Evolutionary conservation across 1,140 invertebrate genomes (phyloP), one percentile per base, ranked within the genome.

Genomic region (Zaprionus gabonicus): DNA sequence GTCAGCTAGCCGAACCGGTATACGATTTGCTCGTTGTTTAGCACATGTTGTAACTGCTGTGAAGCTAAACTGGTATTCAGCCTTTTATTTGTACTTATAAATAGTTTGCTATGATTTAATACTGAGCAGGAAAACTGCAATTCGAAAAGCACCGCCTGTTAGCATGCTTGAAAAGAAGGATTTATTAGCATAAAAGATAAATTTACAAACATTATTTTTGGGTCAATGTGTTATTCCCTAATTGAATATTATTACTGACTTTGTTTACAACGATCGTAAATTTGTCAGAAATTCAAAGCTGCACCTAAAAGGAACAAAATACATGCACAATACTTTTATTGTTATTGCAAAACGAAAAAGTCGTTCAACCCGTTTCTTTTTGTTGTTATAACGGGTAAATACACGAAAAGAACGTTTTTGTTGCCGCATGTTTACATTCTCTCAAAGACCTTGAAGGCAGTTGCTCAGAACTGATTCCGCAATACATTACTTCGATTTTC

Each of bases 331-430:
- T 49, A 51, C 62, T 34, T 73, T 49, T 27, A 31, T 78, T 71
- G 58, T 64, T 72, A 70, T 64, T 76, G 55, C 70, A 65, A 63
- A 49, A 36, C 15, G 56, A 27, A 76, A 87, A 88, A 83, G 84
- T 67, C 55, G 84, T 78, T 81, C 67, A 83, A 87, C 83, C 70
- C 70, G 83, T 87, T 87, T 88, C 62, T 64, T 74, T 70, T 80
- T 80, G 68, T 71, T 82, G 67, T 75, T 77, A 81, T 64, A 23
- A 12, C 20, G 23, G 20, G 81, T 86, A 71, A 84, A 80, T 84
- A 80, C 68, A 76, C 66, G 63, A 70, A 80, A 80, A 83, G 76
- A 83, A 80, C 82, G 81, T 71, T 70, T 58, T 75, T 72, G 51
- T 76, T 68, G 20, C 31, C 49, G 13, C 25, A 60, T 49, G 28